Base-by-base conservation (phyloP, 2,888 invertebrate species). In the Lycocerus yunnanus region DNA sequence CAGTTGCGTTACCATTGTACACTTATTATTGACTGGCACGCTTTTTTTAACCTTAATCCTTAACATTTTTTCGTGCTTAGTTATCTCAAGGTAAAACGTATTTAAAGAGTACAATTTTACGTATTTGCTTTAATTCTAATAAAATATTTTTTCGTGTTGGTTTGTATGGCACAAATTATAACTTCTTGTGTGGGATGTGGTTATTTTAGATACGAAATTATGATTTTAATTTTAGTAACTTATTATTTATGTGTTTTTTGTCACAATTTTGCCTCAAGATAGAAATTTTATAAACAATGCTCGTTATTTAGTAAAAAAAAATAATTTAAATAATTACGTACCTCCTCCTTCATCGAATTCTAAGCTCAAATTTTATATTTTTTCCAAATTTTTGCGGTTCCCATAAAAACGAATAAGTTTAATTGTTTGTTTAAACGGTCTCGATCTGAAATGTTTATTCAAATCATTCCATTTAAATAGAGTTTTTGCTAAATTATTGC, bases 1-100 rank as follows among this genome's bases (percentile, higher is more conserved):
- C 2, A 43, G 20, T 63, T 63, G 61, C 61, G 61, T 63, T 63
- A 63, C 15, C 20, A 8, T 16, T 15, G 60, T 60, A 63, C 20
- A 20, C 16, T 63, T 63, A 63, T 63, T 63, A 63, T 63, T 63
- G 61, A 20, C 61, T 63, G 18, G 61, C 61, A 63, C 61, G 61
- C 61, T 63, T 63, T 63, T 63, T 20, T 20, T 63, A 63, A 43
- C 20, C 61, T 63, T 63, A 63, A 63, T 63, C 61, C 61, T 63
- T 63, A 16, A 63, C 18, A 13, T 18, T n/a, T 63, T 63, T 63
- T 63, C 61, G 61, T 63, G 61, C 61, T 18, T 8, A 63, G 18
- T 18, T 20, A 63, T 63, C 61, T n/a, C 61, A 18, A 63, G 61
- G 61, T 63, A 63, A 16, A 20, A 18, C n/a, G 8, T 43, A 63